Evolutionary conservation across 2,888 invertebrate genomes (phyloP), one percentile per base, ranked within the genome.

Genomic region (Tribolium freemani): DNA sequence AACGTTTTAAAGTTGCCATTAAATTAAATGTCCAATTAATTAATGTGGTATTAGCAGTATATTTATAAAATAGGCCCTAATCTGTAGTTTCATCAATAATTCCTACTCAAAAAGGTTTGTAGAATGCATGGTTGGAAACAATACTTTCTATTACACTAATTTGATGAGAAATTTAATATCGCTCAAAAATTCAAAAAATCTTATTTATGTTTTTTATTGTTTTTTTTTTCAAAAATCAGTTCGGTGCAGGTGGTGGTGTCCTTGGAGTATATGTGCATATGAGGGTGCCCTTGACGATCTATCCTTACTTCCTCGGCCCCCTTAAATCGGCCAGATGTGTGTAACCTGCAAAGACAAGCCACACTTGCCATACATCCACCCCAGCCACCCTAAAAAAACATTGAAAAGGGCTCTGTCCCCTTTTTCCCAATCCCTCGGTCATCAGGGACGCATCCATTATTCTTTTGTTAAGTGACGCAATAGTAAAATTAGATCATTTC

Each of bases 271-370:
- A n/a, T 16, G n/a, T 45, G 11, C 6, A 44, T 21, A 20, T 57
- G 38, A 16, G 26, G 44, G 16, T 1, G 11, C 31, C 60, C 51
- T 11, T 16, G 16, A 48, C 16, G 8, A 63, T 70, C 57, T 44
- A 64, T 63, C 63, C 57, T 63, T 64, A 54, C 63, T 64, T 70
- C 51, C 48, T 0, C 48, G 45, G 8, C 78, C 79, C 80, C 77
- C 77, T 54, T 71, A 67, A 68, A 57, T 58, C 74, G 75, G 75
- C 77, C 80, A 80, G 80, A 80, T 80, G 80, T 68, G 71, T 77
- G 74, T 77, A 80, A 80, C 80, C 80, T 80, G 80, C 76, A 79
- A 77, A 78, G 77, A 80, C 76, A 79, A 71, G 77, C 75, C 79
- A 79, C 79, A 79, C 80, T 79, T 77, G 78, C 78, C 74, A 74